Base-by-base conservation (phyloP, 2,888 invertebrate genomes). In the Plebejus anna region DNA sequence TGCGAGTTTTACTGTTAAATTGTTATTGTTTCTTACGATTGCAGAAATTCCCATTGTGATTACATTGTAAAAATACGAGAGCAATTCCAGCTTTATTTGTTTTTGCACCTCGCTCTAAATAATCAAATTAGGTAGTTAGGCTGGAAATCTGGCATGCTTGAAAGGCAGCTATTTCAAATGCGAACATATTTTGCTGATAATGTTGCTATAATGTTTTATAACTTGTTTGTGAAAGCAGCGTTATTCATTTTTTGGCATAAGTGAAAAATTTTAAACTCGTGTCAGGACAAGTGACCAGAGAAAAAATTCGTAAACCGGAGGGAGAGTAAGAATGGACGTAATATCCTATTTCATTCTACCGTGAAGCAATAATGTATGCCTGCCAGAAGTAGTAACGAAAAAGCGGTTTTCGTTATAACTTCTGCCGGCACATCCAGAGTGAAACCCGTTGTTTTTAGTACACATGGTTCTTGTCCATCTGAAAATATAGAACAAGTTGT, bases 1-100 rank as follows among this genome's bases (percentile, higher is more conserved):
- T 57, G 36, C 4, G 32, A 75, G 32, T 59, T 55, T 75, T 36
- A 36, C 66, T 51, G 32, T 51, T 51, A 55, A 55, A 32, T 47
- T 75, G 73, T 75, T 75, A 32, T 55, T 75, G 73, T 75, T 51
- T 42, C 42, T 42, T 71, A 42, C 71, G 28, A 71, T n/a, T 42
- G 38, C 59, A 61, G 11, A 28, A 36, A 59, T 66, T 59, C 36
- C 59, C 66, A 66, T 36, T 55, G 51, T n/a, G 32, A 76, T 28
- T 22, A 28, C n/a, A n/a, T 70, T 70, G n/a, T 75, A 70, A 76
- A 75, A 6, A 22, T 72, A 61, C 22, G 32, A 36, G 32, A 66
- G 11, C 16, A 16, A 32, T 9, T 61, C 9, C 28, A 28, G 61
- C 4, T 61, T 61, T 61, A 11, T 61, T 28, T 61, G 61, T 61